These are phyloP conservation scores for Bucorvus abyssinicus DNA, from an alignment of 2,797 vertebrate genomes.

Conservation along the genomic window DNA sequence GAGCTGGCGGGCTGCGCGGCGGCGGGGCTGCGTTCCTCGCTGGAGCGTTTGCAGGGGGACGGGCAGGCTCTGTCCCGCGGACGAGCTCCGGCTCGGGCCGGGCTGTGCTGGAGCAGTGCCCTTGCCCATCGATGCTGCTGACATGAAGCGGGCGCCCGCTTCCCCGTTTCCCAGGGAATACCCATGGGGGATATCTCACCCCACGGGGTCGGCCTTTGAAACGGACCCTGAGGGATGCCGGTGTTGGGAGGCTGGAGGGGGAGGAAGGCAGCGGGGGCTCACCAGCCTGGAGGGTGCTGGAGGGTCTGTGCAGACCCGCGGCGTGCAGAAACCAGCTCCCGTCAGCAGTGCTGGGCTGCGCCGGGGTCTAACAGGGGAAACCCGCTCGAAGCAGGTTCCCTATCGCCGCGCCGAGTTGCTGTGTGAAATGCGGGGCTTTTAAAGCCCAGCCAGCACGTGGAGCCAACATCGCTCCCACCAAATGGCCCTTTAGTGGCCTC, in stretches of 20 bases:
- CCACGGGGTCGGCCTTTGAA: neutral
- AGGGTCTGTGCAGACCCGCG: accelerated
- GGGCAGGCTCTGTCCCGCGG: neutral
- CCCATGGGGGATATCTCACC: accelerated
- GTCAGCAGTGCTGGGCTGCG: neutral
- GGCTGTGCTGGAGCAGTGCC: neutral
- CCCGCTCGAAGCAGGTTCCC: accelerated
- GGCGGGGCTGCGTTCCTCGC: neutral
- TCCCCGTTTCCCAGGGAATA: accelerated
- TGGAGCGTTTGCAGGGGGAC: neutral
- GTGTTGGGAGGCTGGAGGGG: neutral
- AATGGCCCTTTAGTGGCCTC: slow-evolving; percentile 51
- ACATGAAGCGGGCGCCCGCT: neutral
- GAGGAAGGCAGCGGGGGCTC: accelerated
- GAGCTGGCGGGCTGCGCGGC: neutral
- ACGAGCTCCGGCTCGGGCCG: neutral
- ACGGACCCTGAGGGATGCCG: accelerated
- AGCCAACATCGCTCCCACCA: neutral
- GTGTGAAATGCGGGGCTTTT: neutral
- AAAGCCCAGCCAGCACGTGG: neutral
- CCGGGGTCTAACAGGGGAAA: neutral
- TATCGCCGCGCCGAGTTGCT: accelerated
- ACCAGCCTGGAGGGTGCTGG: too few species aligned
- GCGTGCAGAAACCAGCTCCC: neutral
- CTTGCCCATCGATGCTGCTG: too few species aligned